Evolutionary conservation across 35 echinoderm and acorn worm species (phyloP), one percentile per base, ranked within the genome.

Genomic region (Ptychodera flava): DNA sequence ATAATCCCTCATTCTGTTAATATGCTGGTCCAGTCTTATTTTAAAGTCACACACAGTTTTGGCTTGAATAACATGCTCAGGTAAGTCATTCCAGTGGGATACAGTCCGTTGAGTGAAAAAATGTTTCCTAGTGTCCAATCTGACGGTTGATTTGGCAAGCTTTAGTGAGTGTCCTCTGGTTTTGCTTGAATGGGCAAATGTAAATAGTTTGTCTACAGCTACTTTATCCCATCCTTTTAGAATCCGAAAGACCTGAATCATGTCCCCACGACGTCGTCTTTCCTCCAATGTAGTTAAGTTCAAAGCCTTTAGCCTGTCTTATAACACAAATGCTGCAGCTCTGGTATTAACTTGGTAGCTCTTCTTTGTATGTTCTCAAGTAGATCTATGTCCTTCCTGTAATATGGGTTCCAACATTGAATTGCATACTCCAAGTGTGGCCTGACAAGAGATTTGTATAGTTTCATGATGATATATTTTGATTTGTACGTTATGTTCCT

Each of bases 81-180:
- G 89, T 27, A 90, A 35, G 64, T 78, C 80, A 32, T 85, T 90
- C 89, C 83, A 90, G 77, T 85, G 64, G 83, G 31, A 27, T 28
- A 90, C 76, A 86, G 86, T 75, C 36, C 81, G 84, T n/a, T 84
- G 30, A 33, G 88, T 76, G 75, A 90, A 90, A 35, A 76, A 85
- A 32, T 77, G 75, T 38, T 88, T 88, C 31, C 87, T 33, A 28
- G 82, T 88, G 35, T 88, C 45, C 36, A 88, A 45, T 82, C 29
- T 36, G 79, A 33, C 30, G 28, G 78, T 88, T 82, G 87, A 29
- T 83, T 88, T 29, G 29, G 35, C 10, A 88, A 64, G 6, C 45
- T 64, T 64, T 6, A 64, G 45, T 64, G 45, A 64, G 45, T 64
- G 45, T 64, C 45, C 45, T 64, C 45, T 64, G 6, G 45, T 64